Evolutionary conservation across 2,888 invertebrate genomes (phyloP).

Genomic region (Macrosiphum euphorbiae): DNA sequence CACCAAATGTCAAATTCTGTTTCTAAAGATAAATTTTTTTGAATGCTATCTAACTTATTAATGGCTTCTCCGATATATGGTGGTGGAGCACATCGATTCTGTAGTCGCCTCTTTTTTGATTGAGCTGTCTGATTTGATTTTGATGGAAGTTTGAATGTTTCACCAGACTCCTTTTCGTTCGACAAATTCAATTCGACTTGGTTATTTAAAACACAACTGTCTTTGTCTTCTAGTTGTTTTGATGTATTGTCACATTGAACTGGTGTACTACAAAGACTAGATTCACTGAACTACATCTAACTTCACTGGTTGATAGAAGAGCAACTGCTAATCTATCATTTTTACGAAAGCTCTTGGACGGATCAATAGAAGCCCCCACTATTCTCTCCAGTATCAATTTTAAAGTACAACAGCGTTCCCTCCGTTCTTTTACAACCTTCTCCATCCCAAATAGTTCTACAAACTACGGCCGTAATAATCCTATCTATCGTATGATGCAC

Average conservation of each 20-base stretch:
- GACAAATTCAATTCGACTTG: conserved; percentile 8
- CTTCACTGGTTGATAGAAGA: too few relatives aligned
- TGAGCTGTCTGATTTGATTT: neutral
- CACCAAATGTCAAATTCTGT: conserved; percentile 58
- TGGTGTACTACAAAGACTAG: conserved; percentile 5
- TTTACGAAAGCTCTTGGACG: too few relatives aligned
- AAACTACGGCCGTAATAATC: neutral
- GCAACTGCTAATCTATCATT: too few relatives aligned
- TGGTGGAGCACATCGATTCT: conserved; percentile 23
- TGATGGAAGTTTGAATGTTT: conserved; percentile 32
- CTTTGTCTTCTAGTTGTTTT: conserved; percentile 27
- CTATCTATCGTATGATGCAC: neutral
- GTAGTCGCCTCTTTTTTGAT: conserved; percentile 19
- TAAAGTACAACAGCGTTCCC: neutral
- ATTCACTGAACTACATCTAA: too few relatives aligned
- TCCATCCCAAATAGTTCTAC: neutral
- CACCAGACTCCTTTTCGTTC: neutral
- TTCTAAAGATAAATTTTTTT: conserved; percentile 46
- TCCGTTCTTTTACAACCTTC: neutral
- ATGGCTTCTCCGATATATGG: conserved; percentile 27
- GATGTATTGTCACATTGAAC: conserved; percentile 30
- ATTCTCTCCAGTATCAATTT: neutral
- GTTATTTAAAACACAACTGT: neutral
- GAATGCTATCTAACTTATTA: conserved; percentile 40
- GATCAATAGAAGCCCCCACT: neutral